A percentile compares a stretch with the other conserved stretches of the same genome.
These are phyloP conservation scores for Eudemis profundana DNA, from an alignment of 2,888 invertebrate species.

Conservation along the genomic window DNA sequence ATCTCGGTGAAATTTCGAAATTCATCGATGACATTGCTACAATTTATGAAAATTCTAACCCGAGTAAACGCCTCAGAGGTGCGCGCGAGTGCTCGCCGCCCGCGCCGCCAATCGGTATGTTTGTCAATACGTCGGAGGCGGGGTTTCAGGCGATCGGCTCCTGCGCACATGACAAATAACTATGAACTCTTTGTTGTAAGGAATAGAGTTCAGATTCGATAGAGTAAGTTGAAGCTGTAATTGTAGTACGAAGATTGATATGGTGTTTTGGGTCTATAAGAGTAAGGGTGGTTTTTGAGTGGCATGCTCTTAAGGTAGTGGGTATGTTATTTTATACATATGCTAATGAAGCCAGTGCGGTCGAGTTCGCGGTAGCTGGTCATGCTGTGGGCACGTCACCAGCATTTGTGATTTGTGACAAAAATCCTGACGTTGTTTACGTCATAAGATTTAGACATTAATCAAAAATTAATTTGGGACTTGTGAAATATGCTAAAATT, in stretches of 20 bases:
- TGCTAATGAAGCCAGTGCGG: slow-evolving; percentile 79
- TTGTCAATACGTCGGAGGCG: slow-evolving; percentile 75
- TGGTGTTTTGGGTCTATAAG: slow-evolving; percentile 53
- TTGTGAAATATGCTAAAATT: slow-evolving; percentile 12
- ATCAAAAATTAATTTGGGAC: slow-evolving; percentile 16
- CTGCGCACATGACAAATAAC: slow-evolving; percentile 45
- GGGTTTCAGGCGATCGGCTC: slow-evolving; percentile 59
- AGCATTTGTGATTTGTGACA: slow-evolving; percentile 74
- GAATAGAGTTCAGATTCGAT: slow-evolving; percentile 52
- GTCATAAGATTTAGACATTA: slow-evolving; percentile 3
- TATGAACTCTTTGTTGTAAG: slow-evolving; percentile 50
- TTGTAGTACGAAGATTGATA: slow-evolving; percentile 51
- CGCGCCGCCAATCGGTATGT: slow-evolving; percentile 73
- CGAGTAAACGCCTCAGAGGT: slow-evolving; percentile 68
- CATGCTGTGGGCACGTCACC: slow-evolving; percentile 80
- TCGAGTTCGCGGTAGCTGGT: slow-evolving; percentile 81
- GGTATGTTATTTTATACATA: slow-evolving; percentile 77
- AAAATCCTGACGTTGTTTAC: slow-evolving; percentile 48
- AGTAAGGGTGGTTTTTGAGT: slow-evolving; percentile 58
- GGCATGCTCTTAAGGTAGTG: slow-evolving; percentile 53
- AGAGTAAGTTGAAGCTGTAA: slow-evolving; percentile 46
- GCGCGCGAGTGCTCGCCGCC: slow-evolving; percentile 75
- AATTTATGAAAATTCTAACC: slow-evolving; percentile 48
- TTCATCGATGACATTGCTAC: slow-evolving; percentile 39
- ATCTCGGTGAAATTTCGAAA: slow-evolving; percentile 36